Percentiles rank a stretch among this genome's conserved stretches.
phyloP scores from a whole-genome alignment of 2,797 vertebrate species.

The Enteromius fasciolatus region DNA sequence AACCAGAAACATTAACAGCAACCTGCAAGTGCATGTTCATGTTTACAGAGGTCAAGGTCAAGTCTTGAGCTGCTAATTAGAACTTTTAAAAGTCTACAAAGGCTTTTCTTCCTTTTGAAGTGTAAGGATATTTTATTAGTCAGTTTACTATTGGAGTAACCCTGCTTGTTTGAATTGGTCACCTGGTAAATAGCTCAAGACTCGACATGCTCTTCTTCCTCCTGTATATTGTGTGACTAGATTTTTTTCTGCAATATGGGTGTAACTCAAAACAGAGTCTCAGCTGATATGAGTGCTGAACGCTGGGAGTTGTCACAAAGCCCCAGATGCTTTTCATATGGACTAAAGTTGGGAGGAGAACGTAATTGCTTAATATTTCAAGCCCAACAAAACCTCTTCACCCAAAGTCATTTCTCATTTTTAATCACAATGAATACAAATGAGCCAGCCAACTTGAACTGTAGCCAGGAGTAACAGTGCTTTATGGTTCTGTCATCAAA shows the following conservation, averaged over 20 bases:
- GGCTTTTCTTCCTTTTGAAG: constrained; percentile 22
- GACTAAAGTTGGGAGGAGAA: constrained; percentile 48
- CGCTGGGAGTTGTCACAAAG: constrained; percentile 52
- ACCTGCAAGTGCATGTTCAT: constrained; percentile 18
- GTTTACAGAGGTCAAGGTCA: constrained; percentile 38
- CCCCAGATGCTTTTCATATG: constrained; percentile 58
- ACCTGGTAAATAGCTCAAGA: constrained; percentile 19
- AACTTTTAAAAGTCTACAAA: constrained; percentile 23
- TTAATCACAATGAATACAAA: constrained; percentile 64
- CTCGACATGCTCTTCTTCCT: background rate
- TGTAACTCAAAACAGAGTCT: constrained; percentile 45
- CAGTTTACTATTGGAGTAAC: background rate
- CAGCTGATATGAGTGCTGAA: constrained; percentile 33
- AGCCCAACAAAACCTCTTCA: constrained; percentile 66
- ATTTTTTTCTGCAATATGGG: constrained; percentile 41
- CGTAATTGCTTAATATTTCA: constrained; percentile 55
- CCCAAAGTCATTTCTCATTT: constrained; percentile 49
- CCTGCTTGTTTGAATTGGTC: constrained; percentile 12
- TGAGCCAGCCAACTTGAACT: constrained; percentile 64
- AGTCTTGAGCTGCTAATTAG: constrained; percentile 39
- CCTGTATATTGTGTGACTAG: background rate
- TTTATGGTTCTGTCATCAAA: constrained; percentile 68
- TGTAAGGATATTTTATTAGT: constrained; percentile 15
- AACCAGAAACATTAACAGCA: constrained; percentile 24
- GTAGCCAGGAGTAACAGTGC: constrained; percentile 72